Evolutionary conservation across 2,797 vertebrate genomes (phyloP).

Genomic region (Pangasius macronema): DNA sequence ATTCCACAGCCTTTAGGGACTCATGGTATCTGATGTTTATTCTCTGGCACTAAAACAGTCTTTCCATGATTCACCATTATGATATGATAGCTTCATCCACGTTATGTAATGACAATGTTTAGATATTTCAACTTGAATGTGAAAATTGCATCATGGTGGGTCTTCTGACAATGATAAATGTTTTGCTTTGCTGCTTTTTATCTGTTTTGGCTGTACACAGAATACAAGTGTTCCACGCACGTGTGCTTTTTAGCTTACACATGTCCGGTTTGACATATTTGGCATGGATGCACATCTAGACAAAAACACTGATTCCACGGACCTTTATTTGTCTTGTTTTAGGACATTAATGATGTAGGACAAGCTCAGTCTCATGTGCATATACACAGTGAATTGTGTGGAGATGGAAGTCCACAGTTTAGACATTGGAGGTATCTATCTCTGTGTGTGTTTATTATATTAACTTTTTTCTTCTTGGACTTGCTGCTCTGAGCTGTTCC

Average conservation of each 20-base stretch:
- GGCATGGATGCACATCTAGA: background rate
- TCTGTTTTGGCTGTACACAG: conserved; percentile 19
- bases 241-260: conserved; percentile 31
- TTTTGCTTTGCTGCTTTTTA: conserved; percentile 16
- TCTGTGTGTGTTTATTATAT: conserved; percentile 26
- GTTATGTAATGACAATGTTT: conserved; percentile 21
- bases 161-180: conserved; percentile 42
- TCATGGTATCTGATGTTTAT: conserved; percentile 38
- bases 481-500: conserved; percentile 14
- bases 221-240: conserved; percentile 11
- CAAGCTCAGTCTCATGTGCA: conserved; percentile 9
- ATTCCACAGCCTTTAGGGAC: conserved; percentile 25
- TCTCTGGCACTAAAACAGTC: conserved; percentile 22
- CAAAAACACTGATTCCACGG: background rate
- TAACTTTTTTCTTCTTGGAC: conserved; percentile 16
- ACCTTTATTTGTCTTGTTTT: conserved; percentile 31
- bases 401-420: conserved; percentile 19
- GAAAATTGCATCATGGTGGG: conserved; percentile 7
- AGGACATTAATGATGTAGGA: conserved; percentile 1
- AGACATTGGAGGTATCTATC: conserved; percentile 35
- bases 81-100: conserved; percentile 27
- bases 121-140: conserved; percentile 28
- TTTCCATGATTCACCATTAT: conserved; percentile 45
- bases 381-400: background rate
- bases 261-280: conserved; percentile 55